phyloP scores from a whole-genome alignment of 2,113 vertebrate genomes.

The Zingel zingel region DNA sequence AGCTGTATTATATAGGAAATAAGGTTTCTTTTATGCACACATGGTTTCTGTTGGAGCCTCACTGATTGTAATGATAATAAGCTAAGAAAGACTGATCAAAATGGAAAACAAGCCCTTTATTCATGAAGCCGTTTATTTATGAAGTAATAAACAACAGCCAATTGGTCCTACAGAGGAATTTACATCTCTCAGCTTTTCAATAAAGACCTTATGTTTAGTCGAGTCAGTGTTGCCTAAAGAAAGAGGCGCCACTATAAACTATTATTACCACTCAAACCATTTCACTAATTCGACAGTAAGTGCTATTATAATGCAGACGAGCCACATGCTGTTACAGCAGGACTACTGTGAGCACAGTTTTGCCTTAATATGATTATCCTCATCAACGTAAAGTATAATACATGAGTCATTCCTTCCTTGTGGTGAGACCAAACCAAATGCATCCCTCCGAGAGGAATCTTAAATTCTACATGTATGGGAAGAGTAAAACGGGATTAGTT shows the following conservation, averaged over 20 bases:
- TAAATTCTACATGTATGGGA: constrained; percentile 31
- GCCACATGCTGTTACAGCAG: constrained; percentile 17
- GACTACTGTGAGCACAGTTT: constrained; percentile 40
- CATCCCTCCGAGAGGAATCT: constrained; percentile 13
- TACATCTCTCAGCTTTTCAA: constrained; percentile 35
- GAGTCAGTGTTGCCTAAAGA: constrained; percentile 25
- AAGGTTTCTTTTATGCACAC: neutral
- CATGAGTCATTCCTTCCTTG: constrained; percentile 56
- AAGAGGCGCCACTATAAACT: constrained; percentile 44
- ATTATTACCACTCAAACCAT: neutral
- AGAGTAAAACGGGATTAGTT: constrained; percentile 29
- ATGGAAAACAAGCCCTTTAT: neutral
- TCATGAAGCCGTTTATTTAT: constrained; percentile 8
- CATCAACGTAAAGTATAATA: constrained; percentile 16
- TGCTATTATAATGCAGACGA: constrained; percentile 25
- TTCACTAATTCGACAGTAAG: constrained; percentile 51
- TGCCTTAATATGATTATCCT: constrained; percentile 32
- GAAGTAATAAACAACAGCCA: constrained; percentile 21
- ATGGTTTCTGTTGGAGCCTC: constrained; percentile 27
- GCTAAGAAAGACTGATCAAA: neutral
- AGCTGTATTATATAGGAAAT: neutral
- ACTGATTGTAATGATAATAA: constrained; percentile 6
- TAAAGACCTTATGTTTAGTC: constrained; percentile 62
- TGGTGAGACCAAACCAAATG: constrained; percentile 40
- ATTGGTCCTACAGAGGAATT: constrained; percentile 21